Conservation (phyloP, 2,888 invertebrate genomes). For the Caenorhabditis virilis region DNA sequence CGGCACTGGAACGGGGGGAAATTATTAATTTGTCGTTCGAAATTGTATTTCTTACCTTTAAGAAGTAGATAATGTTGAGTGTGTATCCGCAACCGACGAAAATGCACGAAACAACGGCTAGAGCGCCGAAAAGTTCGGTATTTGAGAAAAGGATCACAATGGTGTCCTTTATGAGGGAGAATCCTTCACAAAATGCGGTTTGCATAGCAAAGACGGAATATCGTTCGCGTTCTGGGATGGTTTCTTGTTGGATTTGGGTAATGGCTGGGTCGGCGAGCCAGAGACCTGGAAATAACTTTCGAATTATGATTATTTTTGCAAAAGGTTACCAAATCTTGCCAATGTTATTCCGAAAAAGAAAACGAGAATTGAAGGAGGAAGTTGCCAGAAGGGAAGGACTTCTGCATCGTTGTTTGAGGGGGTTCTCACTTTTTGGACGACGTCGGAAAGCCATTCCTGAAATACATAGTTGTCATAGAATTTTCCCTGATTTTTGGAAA, state of each 20-base stretch:
- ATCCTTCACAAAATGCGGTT: conserved; percentile 51
- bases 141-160: conserved; percentile 50
- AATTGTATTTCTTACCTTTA: conserved; percentile 20
- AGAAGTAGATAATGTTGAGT: conserved; percentile 42
- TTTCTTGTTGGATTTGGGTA: conserved; percentile 61
- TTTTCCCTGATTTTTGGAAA: too few relatives aligned
- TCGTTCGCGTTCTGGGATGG: conserved; percentile 52
- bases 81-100: conserved; percentile 46
- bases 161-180: conserved; percentile 55
- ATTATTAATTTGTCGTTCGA: neutral
- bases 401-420: conserved; percentile 11
- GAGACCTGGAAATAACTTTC: conserved; percentile 53
- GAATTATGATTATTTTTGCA: neutral
- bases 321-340: conserved; percentile 47
- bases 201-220: conserved; percentile 58
- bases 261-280: conserved; percentile 64
- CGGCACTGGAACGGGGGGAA: neutral
- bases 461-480: too few relatives aligned
- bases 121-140: conserved; percentile 43
- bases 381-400: conserved; percentile 7
- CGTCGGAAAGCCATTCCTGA: conserved; percentile 10
- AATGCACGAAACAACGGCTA: conserved; percentile 39
- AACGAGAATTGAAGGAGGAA: conserved; percentile 45
- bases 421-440: conserved; percentile 1
- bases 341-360: conserved; percentile 64